Conservation (phyloP, 2,888 invertebrate species). For the Cantharis lateralis region DNA sequence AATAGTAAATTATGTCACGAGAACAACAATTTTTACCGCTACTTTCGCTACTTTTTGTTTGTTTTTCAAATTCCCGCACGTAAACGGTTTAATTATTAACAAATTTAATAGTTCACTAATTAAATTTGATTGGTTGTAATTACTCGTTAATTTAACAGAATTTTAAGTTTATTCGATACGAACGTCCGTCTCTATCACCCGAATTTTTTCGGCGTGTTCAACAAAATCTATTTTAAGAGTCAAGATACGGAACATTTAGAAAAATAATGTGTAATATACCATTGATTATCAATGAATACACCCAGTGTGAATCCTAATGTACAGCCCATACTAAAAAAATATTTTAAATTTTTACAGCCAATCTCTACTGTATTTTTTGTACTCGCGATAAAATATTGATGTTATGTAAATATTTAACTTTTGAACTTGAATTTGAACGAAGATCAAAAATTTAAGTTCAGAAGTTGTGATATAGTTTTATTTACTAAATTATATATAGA, state of each 20-base stretch:
- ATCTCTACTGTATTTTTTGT: not conserved
- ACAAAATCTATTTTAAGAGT: not conserved
- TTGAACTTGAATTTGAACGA: not conserved
- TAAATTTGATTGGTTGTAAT: not conserved
- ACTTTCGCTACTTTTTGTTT: not conserved
- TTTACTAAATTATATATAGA: too few relatives aligned
- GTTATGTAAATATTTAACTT: not conserved
- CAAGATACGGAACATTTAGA: not conserved
- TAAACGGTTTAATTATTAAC: not conserved
- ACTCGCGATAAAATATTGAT: not conserved
- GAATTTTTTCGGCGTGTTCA: not conserved
- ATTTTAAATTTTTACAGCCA: too few relatives aligned
- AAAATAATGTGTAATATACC: not conserved
- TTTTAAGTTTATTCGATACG: not conserved
- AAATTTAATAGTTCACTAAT: not conserved
- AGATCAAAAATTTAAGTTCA: not conserved
- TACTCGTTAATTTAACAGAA: not conserved
- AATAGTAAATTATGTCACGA: not conserved
- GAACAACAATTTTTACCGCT: not conserved
- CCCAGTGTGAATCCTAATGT: too few relatives aligned
- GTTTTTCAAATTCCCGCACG: not conserved
- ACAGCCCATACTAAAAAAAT: too few relatives aligned
- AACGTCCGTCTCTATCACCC: not conserved
- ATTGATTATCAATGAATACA: too few relatives aligned
- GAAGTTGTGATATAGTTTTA: not conserved